Base-by-base conservation (phyloP, 2,797 vertebrate species). In the Anabas testudineus region DNA sequence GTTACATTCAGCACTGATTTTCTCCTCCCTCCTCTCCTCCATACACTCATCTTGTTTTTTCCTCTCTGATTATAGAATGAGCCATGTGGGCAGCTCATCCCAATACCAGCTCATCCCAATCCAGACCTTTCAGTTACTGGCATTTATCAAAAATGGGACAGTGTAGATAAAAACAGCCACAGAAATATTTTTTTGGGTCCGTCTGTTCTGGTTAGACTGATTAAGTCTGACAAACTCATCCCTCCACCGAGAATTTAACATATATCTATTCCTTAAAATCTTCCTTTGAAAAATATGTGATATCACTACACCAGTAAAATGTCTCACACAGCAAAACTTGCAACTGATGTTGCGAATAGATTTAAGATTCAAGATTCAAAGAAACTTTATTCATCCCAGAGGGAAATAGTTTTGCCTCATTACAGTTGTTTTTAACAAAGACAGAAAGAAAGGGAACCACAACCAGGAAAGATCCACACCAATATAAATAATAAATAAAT, bases 101-200 rank as follows among this genome's bases (percentile, higher is more conserved):
- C 62, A 61, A 65, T 77, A n/a, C n/a, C 67, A 77, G 66, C 74
- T 71, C 69, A 53, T 67, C 70, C 39, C 62, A 61, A 65, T 77
- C 69, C 65, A 53, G 42, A 55, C 19, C 67, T 56, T 67, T 68
- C 42, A 64, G 57, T 64, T 63, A 54, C 51, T 75, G 71, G 74
- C 73, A 74, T 76, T 74, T 76, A 76, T 57, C n/a, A 47, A 73
- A 69, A 66, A 48, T 49, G 21, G 54, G 48, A 64, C 53, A 24
- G 22, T 5, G 1, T 9, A 5, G 51, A 61, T 43, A 61, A 58
- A 68, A 83, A 72, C 55, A 51, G 39, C 10, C 51, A n/a, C 24
- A 18, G 13, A 55, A 54, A 77, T 43, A 32, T 30, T 71, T 53
- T n/a, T 63, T 63, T 60, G 26, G 51, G 52, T 71, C 45, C 61